Evolutionary conservation across 1,140 invertebrate species (phyloP).

Genomic region (Druon quercuslanigerum): DNA sequence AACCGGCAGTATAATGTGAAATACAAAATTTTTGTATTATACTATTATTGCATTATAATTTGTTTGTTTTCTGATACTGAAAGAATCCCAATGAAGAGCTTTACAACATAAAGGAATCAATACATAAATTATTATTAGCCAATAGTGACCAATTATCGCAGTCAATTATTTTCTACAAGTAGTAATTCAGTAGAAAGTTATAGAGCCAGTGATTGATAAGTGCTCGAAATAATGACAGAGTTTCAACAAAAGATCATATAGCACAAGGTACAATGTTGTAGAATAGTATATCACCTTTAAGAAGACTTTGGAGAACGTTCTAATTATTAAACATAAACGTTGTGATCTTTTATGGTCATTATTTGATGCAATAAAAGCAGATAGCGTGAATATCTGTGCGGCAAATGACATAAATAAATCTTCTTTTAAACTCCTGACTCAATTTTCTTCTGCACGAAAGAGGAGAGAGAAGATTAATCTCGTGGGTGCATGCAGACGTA

Average conservation of each 20-base stretch:
- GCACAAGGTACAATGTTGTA: too few species aligned
- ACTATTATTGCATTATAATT: background rate
- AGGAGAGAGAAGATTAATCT: constrained; percentile 11
- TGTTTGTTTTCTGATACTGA: background rate
- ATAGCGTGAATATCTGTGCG: background rate
- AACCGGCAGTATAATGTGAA: too few species aligned
- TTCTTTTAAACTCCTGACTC: background rate
- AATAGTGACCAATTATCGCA: too few species aligned
- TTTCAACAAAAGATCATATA: too few species aligned
- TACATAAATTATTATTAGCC: too few species aligned
- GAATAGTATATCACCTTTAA: constrained; percentile 5
- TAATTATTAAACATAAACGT: background rate
- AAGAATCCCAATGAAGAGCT: background rate
- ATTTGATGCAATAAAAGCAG: background rate
- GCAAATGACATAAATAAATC: constrained; percentile 11
- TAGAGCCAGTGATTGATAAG: too few species aligned
- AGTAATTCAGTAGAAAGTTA: too few species aligned
- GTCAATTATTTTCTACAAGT: too few species aligned
- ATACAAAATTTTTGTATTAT: too few species aligned
- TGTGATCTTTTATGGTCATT: constrained; percentile 5
- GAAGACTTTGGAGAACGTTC: background rate
- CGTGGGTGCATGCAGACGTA: constrained; percentile 6
- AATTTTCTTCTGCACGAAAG: constrained; percentile 9
- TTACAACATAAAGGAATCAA: too few species aligned
- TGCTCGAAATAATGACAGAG: too few species aligned